phyloP scores from a whole-genome alignment of 2,113 vertebrate genomes.

The Eretmochelys imbricata region DNA sequence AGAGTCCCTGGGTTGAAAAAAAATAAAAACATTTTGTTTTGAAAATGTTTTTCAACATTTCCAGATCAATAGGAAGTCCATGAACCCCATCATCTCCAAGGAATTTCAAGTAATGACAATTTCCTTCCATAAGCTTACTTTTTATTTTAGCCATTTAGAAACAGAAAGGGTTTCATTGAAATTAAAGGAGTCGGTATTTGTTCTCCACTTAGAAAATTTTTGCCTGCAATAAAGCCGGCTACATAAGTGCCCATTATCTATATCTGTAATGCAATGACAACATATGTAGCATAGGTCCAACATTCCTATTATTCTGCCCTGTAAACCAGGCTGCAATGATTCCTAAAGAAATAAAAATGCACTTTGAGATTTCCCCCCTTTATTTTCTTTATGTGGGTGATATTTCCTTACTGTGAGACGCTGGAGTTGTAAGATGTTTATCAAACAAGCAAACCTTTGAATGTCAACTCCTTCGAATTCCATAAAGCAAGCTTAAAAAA shows the following conservation, averaged over 20 bases:
- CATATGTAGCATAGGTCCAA: neutral
- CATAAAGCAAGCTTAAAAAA: constrained; percentile 40
- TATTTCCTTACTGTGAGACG: neutral
- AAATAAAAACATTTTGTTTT: neutral
- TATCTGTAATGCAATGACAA: neutral
- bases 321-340: neutral
- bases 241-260: neutral
- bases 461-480: constrained; percentile 48
- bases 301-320: neutral
- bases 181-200: neutral
- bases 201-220: neutral
- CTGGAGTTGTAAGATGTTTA: constrained; percentile 25
- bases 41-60: neutral
- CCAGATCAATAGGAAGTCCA: neutral
- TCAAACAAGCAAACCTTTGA: constrained; percentile 50
- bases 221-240: neutral
- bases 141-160: neutral
- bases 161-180: neutral
- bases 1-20: neutral
- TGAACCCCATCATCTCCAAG: neutral
- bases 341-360: constrained; percentile 22
- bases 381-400: neutral
- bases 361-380: constrained; percentile 29
- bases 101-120: neutral
- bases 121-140: neutral